phyloP scores from a whole-genome alignment of 2,797 vertebrate species.

The Epinephelus coioides region DNA sequence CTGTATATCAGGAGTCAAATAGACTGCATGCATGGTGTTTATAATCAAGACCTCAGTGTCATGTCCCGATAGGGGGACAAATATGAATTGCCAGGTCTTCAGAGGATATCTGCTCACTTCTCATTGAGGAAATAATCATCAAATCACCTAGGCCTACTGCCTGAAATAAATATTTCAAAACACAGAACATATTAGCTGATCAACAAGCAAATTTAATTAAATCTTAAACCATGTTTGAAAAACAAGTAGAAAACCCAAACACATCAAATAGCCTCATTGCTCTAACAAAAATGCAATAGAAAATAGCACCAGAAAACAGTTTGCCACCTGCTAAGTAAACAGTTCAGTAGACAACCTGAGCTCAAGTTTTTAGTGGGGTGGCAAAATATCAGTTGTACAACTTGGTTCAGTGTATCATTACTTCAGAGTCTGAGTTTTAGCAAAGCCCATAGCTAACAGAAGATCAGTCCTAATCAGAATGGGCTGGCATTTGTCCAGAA shows the following conservation, averaged over 20 bases:
- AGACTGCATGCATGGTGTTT: too few relatives aligned
- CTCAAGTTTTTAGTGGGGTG: background rate
- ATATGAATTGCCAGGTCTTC: too few relatives aligned
- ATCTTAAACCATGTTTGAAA: background rate
- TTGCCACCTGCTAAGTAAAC: slow-evolving; percentile 6
- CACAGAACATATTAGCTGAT: background rate
- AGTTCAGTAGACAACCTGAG: slow-evolving; percentile 1
- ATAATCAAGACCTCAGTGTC: too few relatives aligned
- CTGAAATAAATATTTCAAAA: slow-evolving; percentile 1
- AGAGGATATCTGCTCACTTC: background rate
- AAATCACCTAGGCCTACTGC: background rate
- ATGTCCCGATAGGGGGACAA: too few relatives aligned
- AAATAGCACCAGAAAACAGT: background rate
- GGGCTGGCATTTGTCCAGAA: background rate
- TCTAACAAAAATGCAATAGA: background rate
- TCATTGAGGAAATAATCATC: background rate
- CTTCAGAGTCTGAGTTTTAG: background rate
- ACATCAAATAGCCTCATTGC: background rate
- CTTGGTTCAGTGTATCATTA: background rate
- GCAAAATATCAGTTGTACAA: background rate
- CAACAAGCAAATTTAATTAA: slow-evolving; percentile 10
- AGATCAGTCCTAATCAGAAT: background rate
- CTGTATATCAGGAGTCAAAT: too few relatives aligned
- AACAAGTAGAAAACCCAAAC: background rate
- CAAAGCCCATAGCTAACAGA: background rate